These are phyloP conservation scores for Trichonephila clavipes DNA, from an alignment of 1,140 invertebrate genomes.

Conservation along the genomic window DNA sequence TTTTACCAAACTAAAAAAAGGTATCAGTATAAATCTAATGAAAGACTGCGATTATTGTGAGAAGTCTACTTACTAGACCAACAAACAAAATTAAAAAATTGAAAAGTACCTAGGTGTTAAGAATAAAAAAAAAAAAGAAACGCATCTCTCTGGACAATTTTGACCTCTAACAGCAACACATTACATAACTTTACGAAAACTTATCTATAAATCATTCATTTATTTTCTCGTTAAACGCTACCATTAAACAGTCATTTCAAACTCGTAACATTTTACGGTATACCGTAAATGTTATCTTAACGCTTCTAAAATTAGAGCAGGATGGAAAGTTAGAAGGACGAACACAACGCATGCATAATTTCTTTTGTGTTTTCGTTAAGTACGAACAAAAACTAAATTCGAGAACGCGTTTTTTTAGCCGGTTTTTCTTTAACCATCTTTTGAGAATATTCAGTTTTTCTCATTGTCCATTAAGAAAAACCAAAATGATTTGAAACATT, in stretches of 20 bases:
- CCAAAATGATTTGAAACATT: background rate
- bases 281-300: background rate
- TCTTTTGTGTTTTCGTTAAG: background rate
- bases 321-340: background rate
- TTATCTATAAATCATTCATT: background rate
- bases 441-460: background rate
- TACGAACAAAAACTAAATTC: background rate
- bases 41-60: too few relatives aligned
- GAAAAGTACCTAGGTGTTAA: too few relatives aligned
- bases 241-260: constrained; percentile 2
- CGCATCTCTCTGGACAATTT: too few relatives aligned
- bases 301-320: background rate
- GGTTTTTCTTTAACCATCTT: background rate
- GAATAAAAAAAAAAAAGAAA: too few relatives aligned
- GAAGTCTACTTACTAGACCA: too few relatives aligned
- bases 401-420: background rate
- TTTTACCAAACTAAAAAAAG: too few relatives aligned
- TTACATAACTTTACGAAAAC: too few relatives aligned
- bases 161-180: too few relatives aligned
- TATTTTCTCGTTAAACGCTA: background rate
- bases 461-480: background rate
- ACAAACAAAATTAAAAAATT: too few relatives aligned
- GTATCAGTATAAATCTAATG: too few relatives aligned
- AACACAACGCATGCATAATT: background rate
- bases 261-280: constrained; percentile 15